A percentile compares a stretch with the other conserved stretches of the same genome.
Conservation (phyloP, 2,888 invertebrate genomes). For the Tuta absoluta region DNA sequence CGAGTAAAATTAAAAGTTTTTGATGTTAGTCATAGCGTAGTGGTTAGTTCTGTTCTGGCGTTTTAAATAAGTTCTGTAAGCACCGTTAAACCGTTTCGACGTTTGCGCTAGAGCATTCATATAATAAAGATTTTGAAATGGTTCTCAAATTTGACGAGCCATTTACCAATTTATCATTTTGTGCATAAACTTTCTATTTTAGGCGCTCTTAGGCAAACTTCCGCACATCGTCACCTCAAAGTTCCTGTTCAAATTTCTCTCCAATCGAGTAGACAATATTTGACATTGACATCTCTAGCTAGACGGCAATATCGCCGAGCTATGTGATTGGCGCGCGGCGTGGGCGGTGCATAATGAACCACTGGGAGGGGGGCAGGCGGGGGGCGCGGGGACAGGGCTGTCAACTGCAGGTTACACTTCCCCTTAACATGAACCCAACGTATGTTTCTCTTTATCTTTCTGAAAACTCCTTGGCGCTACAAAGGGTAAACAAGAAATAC, state of each 20-base stretch:
- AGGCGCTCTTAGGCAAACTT: not conserved
- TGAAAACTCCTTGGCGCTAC: not conserved
- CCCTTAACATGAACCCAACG: not conserved
- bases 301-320: slow-evolving; percentile 72
- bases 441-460: not conserved
- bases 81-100: not conserved
- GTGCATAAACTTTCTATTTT: not conserved
- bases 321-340: slow-evolving; percentile 77
- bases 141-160: not conserved
- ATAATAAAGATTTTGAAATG: not conserved
- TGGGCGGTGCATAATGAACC: slow-evolving; percentile 76
- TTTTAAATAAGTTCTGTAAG: not conserved
- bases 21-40: not conserved
- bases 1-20: slow-evolving; percentile 10
- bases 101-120: not conserved
- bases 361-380: slow-evolving; percentile 46
- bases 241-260: not conserved
- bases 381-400: slow-evolving; percentile 44
- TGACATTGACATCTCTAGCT: slow-evolving; percentile 63
- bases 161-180: not conserved
- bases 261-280: not conserved
- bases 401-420: slow-evolving; percentile 25
- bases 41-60: not conserved
- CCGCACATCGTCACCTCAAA: not conserved
- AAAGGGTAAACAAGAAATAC: not conserved